Evolutionary conservation across 1,140 invertebrate genomes (phyloP), one percentile per base, ranked within the genome.

Genomic region (Heliconius congener): DNA sequence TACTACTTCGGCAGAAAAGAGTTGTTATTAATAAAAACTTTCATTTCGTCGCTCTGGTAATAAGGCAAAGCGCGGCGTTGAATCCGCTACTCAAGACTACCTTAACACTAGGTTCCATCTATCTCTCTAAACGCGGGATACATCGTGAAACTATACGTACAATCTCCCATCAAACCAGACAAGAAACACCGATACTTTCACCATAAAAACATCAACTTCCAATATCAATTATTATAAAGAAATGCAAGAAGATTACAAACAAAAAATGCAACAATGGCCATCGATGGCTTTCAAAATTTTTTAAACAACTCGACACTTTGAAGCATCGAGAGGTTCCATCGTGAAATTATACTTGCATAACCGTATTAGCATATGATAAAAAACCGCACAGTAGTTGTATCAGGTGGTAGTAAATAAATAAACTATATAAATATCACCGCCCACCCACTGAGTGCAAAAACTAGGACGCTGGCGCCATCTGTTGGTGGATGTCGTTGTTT

Each of bases 381-480:
- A 81, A 85, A 81, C 57, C 55, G 71, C 79, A 78, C 74, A 82
- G 46, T 82, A 30, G 11, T 23, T 30, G 57, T 55, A 75, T 79
- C 78, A 75, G 74, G 78, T 84, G 84, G 86, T 83, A 74, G 83
- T 80, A 84, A 83, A 87, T 86, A 86, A 86, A 87, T 84, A 87
- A 87, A 87, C 83, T 46, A 46, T 46, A 46, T 46, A 46, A 46
- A 46, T 9, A 84, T 39, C 42, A 19, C 42, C 37, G 85, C 72
- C 89, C 89, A 90, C 89, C 86, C 89, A 88, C 84, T 71, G 81
- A 82, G 88, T 57, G 85, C 84, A 86, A 88, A 87, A 90, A 90
- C 75, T 82, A 81, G 77, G 71, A 50, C 66, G 71, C 70, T 66
- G 76, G 60, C 81, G 77, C 81, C 82, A 83, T 79, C 82, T 83